Conservation (phyloP, 2,888 invertebrate species). For the Torymus auratus region DNA sequence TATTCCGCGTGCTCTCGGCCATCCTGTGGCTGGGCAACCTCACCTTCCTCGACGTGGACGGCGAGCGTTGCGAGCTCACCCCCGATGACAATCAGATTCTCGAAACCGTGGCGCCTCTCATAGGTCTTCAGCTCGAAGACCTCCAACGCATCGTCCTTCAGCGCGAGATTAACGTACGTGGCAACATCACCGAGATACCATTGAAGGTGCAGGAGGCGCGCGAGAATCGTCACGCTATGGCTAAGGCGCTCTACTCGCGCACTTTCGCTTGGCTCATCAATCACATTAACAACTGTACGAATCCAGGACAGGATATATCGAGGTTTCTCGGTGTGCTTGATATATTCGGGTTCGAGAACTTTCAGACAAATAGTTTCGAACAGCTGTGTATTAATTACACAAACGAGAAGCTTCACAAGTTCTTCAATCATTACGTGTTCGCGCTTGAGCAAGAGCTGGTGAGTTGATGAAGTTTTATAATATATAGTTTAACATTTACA, state of each 20-base stretch:
- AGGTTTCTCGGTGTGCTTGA: constrained; percentile 92
- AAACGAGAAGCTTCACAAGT: constrained; percentile 95
- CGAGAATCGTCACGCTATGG: constrained; percentile 95
- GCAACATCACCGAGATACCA: constrained; percentile 95
- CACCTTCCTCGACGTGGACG: constrained; percentile 90
- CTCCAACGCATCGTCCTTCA: constrained; percentile 86
- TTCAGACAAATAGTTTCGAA: constrained; percentile 92
- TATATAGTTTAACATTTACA: too few relatives aligned
- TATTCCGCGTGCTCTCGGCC: constrained; percentile 91
- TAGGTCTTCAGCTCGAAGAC: constrained; percentile 86
- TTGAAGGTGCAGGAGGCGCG: constrained; percentile 91
- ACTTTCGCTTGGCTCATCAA: constrained; percentile 95
- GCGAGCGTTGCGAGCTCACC: constrained; percentile 88
- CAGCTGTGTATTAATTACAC: constrained; percentile 96
- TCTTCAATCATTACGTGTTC: constrained; percentile 97
- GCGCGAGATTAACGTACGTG: constrained; percentile 93
- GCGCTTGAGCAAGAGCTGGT: constrained; percentile 95
- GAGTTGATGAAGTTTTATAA: constrained; percentile 76
- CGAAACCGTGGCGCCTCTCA: constrained; percentile 83
- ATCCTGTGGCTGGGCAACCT: constrained; percentile 95
- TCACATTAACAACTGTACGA: constrained; percentile 94
- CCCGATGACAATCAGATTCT: constrained; percentile 85
- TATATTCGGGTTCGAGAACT: constrained; percentile 97
- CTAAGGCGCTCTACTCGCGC: constrained; percentile 92
- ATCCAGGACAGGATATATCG: constrained; percentile 89